Evolutionary conservation across 2,113 vertebrate genomes (phyloP), one percentile per base, ranked within the genome.

Genomic region (Vulpes ferrilata): DNA sequence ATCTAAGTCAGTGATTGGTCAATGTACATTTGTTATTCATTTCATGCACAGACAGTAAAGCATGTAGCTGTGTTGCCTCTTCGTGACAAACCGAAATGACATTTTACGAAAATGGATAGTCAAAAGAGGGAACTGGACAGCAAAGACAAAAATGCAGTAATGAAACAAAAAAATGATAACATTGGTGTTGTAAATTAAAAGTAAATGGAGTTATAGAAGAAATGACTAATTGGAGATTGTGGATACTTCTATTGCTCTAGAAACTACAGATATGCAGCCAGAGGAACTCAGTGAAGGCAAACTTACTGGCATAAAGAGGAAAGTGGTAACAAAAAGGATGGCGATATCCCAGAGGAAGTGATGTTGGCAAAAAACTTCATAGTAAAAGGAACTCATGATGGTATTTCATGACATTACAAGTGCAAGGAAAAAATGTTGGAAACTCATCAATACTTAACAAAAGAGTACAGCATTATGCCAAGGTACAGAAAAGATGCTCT

Each of bases 131-230:
- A 67, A 51, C 0, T 60, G 48, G 57, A 80, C 43, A 80, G 92
- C 62, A 79, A 84, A 84, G 15, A 93, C 55, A 20, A 85, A 96
- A 78, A 69, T 35, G 12, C 32, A 93, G 35, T 48, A 88, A 88
- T 59, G 6, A 74, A 89, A 93, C 27, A 20, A 78, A 87, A 73
- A 55, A 76, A 43, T 30, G 12, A 9, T 48, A 48, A 83, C 9
- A 11, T 6, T 51, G 7, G 12, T 32, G 48, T 71, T 79, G 16
- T 43, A 95, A 95, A 64, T 67, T 64, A 88, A 71, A 59, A 83
- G 38, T 64, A 84, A 90, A 76, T 9, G 8, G 13, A 86, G 27
- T 90, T 53, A 90, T 5, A 81, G 15, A 93, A 97, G 30, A 90
- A 86, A 82, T 2, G n/a, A 30, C 8, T 53, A 60, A 87, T 16